These are phyloP conservation scores for Sparidentex hasta DNA, from an alignment of 2,797 vertebrate species.

Conservation along the genomic window DNA sequence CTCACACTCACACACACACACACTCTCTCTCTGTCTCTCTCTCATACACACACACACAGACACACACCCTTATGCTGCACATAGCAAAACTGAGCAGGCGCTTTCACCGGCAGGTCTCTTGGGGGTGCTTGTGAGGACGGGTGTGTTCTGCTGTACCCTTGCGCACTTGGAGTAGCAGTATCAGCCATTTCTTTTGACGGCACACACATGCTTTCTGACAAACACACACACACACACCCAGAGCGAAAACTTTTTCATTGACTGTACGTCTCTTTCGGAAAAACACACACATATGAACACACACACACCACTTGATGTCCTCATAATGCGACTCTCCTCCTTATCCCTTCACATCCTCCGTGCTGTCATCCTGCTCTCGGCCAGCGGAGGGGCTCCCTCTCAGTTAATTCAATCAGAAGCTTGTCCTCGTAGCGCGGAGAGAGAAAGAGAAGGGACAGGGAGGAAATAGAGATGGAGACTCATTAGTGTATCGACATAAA, in stretches of 20 bases:
- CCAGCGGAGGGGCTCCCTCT: constrained; percentile 59
- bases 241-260: neutral
- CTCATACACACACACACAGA: constrained; percentile 7
- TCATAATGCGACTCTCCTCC: constrained; percentile 45
- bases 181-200: neutral
- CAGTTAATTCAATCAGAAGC: constrained; percentile 68
- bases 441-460: neutral
- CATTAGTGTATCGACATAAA: constrained; percentile 37
- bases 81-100: neutral
- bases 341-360: constrained; percentile 59
- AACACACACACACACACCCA: constrained; percentile 17
- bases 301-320: constrained; percentile 1
- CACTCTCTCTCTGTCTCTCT: too few relatives aligned
- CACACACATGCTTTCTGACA: constrained; percentile 3
- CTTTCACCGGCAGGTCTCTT: neutral
- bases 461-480: neutral
- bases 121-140: neutral
- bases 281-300: neutral
- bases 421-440: constrained; percentile 33
- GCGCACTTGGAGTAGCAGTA: neutral
- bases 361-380: constrained; percentile 56
- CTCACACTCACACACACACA: constrained; percentile 13
- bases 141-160: neutral
- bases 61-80: neutral
- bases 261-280: constrained; percentile 22